Evolutionary conservation across 2,888 invertebrate genomes (phyloP), one percentile per base, ranked within the genome.

Genomic region (Abrostola tripartita): DNA sequence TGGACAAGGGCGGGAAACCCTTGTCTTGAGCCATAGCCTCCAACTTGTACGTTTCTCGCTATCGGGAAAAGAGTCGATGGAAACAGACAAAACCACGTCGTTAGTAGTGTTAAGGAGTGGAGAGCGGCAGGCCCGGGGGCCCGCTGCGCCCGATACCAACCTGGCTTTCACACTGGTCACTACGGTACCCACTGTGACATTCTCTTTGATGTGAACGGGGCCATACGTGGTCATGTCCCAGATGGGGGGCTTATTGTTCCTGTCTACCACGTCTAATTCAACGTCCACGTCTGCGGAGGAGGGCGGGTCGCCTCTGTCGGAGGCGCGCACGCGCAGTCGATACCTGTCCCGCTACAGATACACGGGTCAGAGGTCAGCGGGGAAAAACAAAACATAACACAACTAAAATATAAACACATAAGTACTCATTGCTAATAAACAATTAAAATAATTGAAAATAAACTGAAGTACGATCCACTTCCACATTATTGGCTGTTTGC

Each of bases 1-100:
- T 97, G 95, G 98, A 98, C 95, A 99, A 97, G 95, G 98, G 97
- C 94, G 98, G 98, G 95, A 96, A 97, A 93, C 99, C 99, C 96
- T 98, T 98, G 96, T 99, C 99, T 96, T 98, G 97, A 95, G 99
- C 99, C 96, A 98, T 98, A 95, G 99, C 99, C 96, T 98, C 98
- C 97, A 99, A 96, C 96, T 98, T 98, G 97, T 98, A 99, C 93
- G 98, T 98, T 96, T 98, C 98, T 96, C 98, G 98, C 98, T 98
- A 96, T 92, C 92, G 93, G 93, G 93, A 95, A 94, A 93, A 95
- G 94, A 94, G 92, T 92, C 92, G 95, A 95, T 95, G 95, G 96
- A 96, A 96, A 95, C 94, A 95, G 95, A 95, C 95, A 95, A 95
- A 95, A 95, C 95, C 95, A 95, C 95, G 95, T 95, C 95, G 95